Evolutionary conservation across 2,797 vertebrate genomes (phyloP), one percentile per base, ranked within the genome.

Genomic region (Jordanella pulchra): DNA sequence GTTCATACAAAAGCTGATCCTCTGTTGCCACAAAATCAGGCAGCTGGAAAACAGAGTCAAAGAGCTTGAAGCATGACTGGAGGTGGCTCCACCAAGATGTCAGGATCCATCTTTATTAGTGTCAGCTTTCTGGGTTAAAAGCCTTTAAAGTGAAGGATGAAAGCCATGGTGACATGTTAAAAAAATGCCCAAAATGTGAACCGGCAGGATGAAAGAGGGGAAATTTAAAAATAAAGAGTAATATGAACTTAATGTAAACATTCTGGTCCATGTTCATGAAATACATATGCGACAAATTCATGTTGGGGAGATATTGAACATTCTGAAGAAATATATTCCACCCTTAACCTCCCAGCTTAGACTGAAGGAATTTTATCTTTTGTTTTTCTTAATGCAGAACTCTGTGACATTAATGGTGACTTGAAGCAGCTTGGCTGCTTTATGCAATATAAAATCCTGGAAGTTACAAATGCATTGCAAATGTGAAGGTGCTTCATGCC

Each of bases 101-200:
- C 86, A 82, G 77, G 39, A 21, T 72, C 30, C 35, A 64, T 89
- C 45, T 78, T 48, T 48, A 71, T 84, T 69, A 79, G 35, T 73
- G 69, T 86, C 65, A 66, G 61, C 48, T 53, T 75, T 71, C 54
- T 30, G 69, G 32, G 58, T 87, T 89, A 82, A 89, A 90, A 91
- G 84, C 75, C 76, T 88, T 83, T 80, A 84, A 87, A 81, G 75
- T 89, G 80, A 87, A 88, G 83, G 73, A 87, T 69, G 81, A 66
- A 48, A 65, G 80, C 75, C 45, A 68, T 61, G 69, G 82, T 23
- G 12, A 50, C 70, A 71, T 73, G 67, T 72, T 58, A 73, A 75
- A 80, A 75, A 70, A 67, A 84, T 39, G 76, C 73, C 69, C 61
- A 56, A 78, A 48, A 66, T 72, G n/a, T 54, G 45, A 82, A 67